Evolutionary conservation across 2,888 invertebrate genomes (phyloP), one percentile per base, ranked within the genome.

Genomic region (Folsomia manolachei): DNA sequence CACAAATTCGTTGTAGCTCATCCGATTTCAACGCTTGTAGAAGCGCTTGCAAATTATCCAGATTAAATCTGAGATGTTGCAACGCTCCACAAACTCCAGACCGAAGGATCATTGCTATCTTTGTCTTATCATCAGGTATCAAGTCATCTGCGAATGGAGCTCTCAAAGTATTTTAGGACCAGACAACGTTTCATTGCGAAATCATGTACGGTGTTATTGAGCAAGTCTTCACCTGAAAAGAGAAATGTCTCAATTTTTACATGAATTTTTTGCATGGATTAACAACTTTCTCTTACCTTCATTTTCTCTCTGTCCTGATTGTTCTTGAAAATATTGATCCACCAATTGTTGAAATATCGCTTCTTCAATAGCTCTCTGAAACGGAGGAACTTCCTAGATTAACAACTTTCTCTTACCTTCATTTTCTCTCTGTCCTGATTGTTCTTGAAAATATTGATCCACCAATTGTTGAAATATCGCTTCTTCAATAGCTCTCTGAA

Each of bases 111-210:
- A 79, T 69, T 27, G 74, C 71, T 0, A 75, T 53, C 53, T 74
- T 72, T 14, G 70, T 19, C n/a, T n/a, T n/a, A 21, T 64, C 71
- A 25, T 78, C 77, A 19, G 66, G 64, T 4, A 75, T 2, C 18
- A 74, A 27, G 39, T 75, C 66, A 14, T 72, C 71, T n/a, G 1
- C 68, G 60, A 1, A 66, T 21, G 1, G 63, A 27, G 23, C 69
- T 70, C 53, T 75, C 23, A 18, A 79, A 71, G 25, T 76, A 78
- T 1, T 71, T 64, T 19, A 75, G 74, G 19, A 79, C 24, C 1
- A 79, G 63, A 7, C 75, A 68, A 52, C 79, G 66, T 51, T 70
- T 64, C 78, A 79, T 79, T 2, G 78, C 79, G 71, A 78, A 79
- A 63, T 69, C 66, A 24, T 77, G 75, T 21, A 72, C 65, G 1